Base-by-base conservation (phyloP, 2,797 vertebrate species). In the Ibycter americanus region DNA sequence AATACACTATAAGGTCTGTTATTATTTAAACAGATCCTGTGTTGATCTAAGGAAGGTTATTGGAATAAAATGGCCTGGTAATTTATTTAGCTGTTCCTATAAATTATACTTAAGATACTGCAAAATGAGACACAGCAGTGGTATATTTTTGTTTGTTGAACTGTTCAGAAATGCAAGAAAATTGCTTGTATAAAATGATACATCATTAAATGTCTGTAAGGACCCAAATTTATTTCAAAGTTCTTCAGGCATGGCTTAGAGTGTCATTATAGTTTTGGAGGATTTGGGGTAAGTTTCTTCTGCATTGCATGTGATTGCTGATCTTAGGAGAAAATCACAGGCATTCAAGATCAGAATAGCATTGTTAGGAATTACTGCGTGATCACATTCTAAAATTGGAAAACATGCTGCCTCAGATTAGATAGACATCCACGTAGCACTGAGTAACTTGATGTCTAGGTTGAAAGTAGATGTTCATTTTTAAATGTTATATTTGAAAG, bases 131-230 rank as follows among this genome's bases (percentile, higher is more conserved):
- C 18, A 22, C 8, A 83, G 40, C 4, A 23, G 4, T 38, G 7
- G 15, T 34, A 12, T 76, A 34, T 56, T 92, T 78, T 79, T 70
- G 16, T 59, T 80, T 51, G 15, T 38, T 32, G 5, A 67, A 36
- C 42, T 59, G 46, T 71, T 78, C 2, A 47, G 91, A 96, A 96
- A 65, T 87, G 82, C 31, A 63, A 58, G 73, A 65, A 93, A 85
- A 96, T 55, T 4, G 4, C 80, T 56, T 90, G 58, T 63, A 34
- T 94, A 77, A 87, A 94, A 96, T 84, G 89, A 89, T 61, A 70
- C 29, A 71, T 93, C 65, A 80, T 79, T 93, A 87, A 84, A 65
- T 67, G 80, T 93, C 90, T 95, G 81, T 93, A 94, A 93, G 91
- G 66, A 94, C 56, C 46, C 82, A 78, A 62, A 77, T 91, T 89